These are phyloP conservation scores for Trachemys scripta DNA, from an alignment of 2,113 vertebrate species.

Conservation along the genomic window DNA sequence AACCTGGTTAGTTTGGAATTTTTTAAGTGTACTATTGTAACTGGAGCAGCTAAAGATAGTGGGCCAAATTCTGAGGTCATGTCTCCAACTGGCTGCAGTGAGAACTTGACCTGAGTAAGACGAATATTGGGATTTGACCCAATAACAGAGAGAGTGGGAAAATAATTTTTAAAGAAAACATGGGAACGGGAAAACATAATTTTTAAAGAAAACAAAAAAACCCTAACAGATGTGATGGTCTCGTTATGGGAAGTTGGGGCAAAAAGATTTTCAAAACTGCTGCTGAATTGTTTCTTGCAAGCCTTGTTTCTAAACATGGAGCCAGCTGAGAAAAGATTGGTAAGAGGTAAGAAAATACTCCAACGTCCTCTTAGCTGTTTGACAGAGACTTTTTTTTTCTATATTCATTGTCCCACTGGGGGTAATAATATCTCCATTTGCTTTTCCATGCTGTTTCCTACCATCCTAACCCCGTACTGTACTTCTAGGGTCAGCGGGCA, in stretches of 20 bases:
- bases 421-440: slow-evolving; percentile 10
- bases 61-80: not conserved
- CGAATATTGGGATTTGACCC: slow-evolving; percentile 30
- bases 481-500: not conserved
- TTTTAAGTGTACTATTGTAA: not conserved
- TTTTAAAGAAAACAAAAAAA: slow-evolving; percentile 6
- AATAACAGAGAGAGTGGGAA: slow-evolving; percentile 22
- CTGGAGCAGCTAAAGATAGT: slow-evolving; percentile 25
- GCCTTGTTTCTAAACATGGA: not conserved
- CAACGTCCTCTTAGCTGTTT: not conserved
- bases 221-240: not conserved
- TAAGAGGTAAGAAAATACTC: not conserved
- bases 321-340: not conserved
- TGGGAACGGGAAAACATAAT: not conserved
- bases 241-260: not conserved
- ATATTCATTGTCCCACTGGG: not conserved
- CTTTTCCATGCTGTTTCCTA: not conserved
- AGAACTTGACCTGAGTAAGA: slow-evolving; percentile 57
- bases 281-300: not conserved
- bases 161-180: not conserved
- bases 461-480: accelerated
- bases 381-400: not conserved
- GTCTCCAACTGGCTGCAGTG: slow-evolving; percentile 20
- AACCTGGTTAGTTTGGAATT: not conserved
- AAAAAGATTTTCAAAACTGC: slow-evolving; percentile 12